Conservation (phyloP, 2,888 invertebrate genomes). For the Fabriciana adippe region DNA sequence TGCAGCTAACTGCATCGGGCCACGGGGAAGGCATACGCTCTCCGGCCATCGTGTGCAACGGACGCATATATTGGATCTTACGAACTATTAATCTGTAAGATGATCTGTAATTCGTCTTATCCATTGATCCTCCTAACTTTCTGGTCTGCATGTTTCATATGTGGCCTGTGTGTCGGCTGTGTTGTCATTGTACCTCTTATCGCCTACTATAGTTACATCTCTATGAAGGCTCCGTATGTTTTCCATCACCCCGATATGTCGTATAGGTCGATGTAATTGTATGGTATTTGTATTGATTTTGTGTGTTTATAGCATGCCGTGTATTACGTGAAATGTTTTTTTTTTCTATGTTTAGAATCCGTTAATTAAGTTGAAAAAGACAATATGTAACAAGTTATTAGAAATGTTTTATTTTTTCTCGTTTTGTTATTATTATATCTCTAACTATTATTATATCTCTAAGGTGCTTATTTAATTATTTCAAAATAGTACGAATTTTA, state of each 20-base stretch:
- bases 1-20: slow-evolving; percentile 22
- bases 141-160: slow-evolving; percentile 21
- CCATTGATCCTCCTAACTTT: slow-evolving; percentile 3
- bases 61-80: slow-evolving; percentile 3
- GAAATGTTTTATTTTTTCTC: too few relatives aligned
- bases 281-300: neutral
- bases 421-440: too few relatives aligned
- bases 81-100: slow-evolving; percentile 5
- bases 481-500: too few relatives aligned
- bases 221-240: neutral
- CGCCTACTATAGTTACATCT: slow-evolving; percentile 1
- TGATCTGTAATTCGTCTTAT: slow-evolving; percentile 13
- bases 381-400: too few relatives aligned
- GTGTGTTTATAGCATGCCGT: neutral
- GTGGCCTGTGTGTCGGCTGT: slow-evolving; percentile 7
- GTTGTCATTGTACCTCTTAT: slow-evolving; percentile 7
- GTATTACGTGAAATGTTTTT: too few relatives aligned
- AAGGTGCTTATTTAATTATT: too few relatives aligned
- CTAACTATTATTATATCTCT: too few relatives aligned
- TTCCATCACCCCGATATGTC: neutral
- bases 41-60: slow-evolving; percentile 12
- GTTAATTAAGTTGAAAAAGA: too few relatives aligned
- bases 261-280: neutral
- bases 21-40: slow-evolving; percentile 25
- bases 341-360: too few relatives aligned